These are phyloP conservation scores for Brachyhypopomus occidentalis DNA, from an alignment of 2,113 vertebrate species.

Conservation along the genomic window DNA sequence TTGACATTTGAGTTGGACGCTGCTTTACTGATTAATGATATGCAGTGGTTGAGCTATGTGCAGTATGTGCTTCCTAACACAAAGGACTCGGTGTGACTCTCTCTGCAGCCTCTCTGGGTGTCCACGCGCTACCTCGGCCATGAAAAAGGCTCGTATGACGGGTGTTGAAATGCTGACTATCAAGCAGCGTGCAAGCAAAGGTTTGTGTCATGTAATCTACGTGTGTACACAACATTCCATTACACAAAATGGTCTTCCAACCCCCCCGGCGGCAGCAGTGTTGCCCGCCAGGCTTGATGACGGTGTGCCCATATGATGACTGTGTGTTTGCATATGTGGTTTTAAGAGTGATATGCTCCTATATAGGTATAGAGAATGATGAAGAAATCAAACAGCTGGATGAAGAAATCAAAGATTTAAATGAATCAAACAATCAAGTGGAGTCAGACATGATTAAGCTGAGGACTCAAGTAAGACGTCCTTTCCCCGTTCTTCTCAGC, in stretches of 20 bases:
- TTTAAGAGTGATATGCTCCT: neutral
- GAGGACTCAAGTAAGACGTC: constrained; percentile 88
- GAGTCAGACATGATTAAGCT: constrained; percentile 98
- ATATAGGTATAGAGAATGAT: constrained; percentile 93
- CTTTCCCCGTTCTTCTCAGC: neutral
- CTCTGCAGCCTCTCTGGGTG: constrained; percentile 90
- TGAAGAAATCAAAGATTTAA: constrained; percentile 98
- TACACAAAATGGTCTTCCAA: neutral
- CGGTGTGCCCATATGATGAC: no score
- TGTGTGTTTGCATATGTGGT: neutral
- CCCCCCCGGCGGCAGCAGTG: neutral
- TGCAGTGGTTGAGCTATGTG: no score
- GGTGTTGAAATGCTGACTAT: constrained; percentile 97
- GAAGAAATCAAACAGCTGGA: constrained; percentile 98
- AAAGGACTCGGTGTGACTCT: constrained; percentile 17
- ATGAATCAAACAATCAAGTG: constrained; percentile 95
- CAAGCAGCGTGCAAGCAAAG: constrained; percentile 93
- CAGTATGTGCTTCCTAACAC: no score
- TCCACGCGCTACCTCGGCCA: constrained; percentile 92
- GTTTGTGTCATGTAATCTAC: constrained; percentile 76
- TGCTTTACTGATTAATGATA: no score
- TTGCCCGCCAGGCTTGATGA: neutral
- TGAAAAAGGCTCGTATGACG: constrained; percentile 95
- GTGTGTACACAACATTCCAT: neutral
- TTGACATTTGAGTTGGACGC: no score